Evolutionary conservation across 2,797 vertebrate species (phyloP).

Genomic region (Dicrostonyx torquatus): DNA sequence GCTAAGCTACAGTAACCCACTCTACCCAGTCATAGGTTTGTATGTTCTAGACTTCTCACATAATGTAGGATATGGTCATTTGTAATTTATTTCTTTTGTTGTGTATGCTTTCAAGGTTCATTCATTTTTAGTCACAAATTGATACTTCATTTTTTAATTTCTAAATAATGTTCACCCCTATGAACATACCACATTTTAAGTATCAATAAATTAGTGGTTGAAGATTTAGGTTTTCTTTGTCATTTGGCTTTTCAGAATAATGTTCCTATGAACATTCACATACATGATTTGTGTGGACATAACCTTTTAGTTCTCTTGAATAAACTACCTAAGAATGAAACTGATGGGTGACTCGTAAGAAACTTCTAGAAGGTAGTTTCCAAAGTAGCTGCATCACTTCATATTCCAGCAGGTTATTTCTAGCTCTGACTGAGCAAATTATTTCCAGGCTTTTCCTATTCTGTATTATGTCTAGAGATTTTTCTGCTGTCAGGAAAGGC

Average conservation of each 20-base stretch:
- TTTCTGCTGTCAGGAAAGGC: neutral
- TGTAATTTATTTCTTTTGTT: neutral
- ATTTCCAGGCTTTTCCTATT: neutral
- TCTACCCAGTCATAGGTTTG: neutral
- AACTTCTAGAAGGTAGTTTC: neutral
- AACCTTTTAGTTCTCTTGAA: slow-evolving; percentile 1
- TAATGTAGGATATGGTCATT: neutral
- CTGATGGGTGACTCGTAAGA: neutral
- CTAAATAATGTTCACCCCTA: neutral
- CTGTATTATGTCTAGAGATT: neutral
- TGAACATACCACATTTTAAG: neutral
- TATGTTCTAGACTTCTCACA: neutral
- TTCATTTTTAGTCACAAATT: neutral
- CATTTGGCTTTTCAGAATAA: neutral
- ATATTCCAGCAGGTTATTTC: neutral
- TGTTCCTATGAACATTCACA: neutral
- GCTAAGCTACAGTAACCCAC: neutral
- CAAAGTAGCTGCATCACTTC: neutral
- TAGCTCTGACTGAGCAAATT: neutral
- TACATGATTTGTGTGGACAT: neutral
- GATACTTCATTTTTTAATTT: neutral
- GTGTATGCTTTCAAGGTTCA: neutral
- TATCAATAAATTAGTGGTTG: neutral
- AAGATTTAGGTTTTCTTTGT: neutral
- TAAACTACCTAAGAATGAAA: neutral